These are phyloP conservation scores for Corythaeola cristata DNA, from an alignment of 2,113 vertebrate genomes.

Conservation along the genomic window DNA sequence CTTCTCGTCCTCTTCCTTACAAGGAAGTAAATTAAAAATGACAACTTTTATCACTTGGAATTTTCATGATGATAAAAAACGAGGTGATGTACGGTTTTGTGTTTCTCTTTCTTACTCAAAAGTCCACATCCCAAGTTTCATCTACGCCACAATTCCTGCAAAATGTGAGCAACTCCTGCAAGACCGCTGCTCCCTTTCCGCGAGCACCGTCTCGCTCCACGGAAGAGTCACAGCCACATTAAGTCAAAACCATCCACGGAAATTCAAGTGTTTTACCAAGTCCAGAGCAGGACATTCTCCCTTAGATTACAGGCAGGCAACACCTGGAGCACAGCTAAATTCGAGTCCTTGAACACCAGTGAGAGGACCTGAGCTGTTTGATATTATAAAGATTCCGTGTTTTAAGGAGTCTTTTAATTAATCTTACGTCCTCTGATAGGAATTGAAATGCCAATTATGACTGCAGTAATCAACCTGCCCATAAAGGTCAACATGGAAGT, in stretches of 20 bases:
- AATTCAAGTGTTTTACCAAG: neutral
- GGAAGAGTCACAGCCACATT: rapidly evolving
- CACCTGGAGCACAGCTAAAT: neutral
- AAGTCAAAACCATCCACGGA: neutral
- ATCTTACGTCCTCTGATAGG: neutral
- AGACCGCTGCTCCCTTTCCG: neutral
- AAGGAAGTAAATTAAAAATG: neutral
- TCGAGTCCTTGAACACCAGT: neutral
- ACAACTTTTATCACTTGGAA: neutral
- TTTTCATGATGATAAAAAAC: neutral
- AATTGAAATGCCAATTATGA: neutral
- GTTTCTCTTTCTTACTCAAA: neutral
- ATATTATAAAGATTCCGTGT: neutral
- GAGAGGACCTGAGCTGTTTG: neutral
- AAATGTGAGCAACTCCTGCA: neutral
- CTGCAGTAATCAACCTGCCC: neutral
- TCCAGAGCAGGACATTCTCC: neutral
- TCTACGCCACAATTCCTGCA: neutral
- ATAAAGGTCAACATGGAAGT: neutral
- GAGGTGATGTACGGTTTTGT: neutral
- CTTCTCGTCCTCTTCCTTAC: neutral
- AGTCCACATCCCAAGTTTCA: neutral
- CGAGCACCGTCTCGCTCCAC: neutral
- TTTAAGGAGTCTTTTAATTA: neutral
- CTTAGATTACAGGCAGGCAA: neutral